Conservation (phyloP, 1,140 invertebrate genomes). For the Drosophila pseudoobscura region DNA sequence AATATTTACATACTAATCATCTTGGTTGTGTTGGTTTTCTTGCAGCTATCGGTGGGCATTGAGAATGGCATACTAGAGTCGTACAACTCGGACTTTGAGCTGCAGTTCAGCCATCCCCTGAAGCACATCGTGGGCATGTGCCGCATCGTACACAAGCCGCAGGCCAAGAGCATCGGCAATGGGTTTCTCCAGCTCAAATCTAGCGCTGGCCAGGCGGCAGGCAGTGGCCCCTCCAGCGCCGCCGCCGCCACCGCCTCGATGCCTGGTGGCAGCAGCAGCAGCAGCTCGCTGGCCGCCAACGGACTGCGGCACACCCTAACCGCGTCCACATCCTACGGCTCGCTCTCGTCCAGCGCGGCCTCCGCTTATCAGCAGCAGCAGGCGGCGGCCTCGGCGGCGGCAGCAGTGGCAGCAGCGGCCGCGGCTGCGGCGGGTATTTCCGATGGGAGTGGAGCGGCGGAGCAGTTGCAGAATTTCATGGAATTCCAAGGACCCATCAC, state of each 20-base stretch:
- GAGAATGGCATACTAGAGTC: conserved; percentile 86
- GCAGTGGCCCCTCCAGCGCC: conserved; percentile 11
- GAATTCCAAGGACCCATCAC: conserved; percentile 81
- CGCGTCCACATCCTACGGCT: conserved; percentile 79
- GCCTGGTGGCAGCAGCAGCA: conserved; percentile 12
- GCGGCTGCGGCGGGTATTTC: conserved; percentile 32
- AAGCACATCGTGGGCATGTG: conserved; percentile 85
- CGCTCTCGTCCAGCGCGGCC: conserved; percentile 73
- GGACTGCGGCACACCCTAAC: conserved; percentile 65
- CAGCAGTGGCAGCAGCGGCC: conserved; percentile 38
- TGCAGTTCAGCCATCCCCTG: conserved; percentile 86
- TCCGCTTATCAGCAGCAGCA: conserved; percentile 67
- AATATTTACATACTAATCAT: not conserved
- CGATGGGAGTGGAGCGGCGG: conserved; percentile 23
- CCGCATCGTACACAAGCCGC: conserved; percentile 77
- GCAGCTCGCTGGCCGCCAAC: conserved; percentile 56
- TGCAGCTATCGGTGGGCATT: conserved; percentile 87
- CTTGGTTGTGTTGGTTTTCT: conserved; percentile 42
- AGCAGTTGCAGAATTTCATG: conserved; percentile 78
- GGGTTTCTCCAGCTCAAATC: conserved; percentile 77
- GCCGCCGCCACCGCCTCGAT: conserved; percentile 26
- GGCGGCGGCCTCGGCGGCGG: conserved; percentile 21
- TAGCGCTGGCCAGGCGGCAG: conserved; percentile 21
- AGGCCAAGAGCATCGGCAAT: conserved; percentile 71
- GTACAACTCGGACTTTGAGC: conserved; percentile 87